Conservation (phyloP, 2,113 vertebrate species). For the Elgaria multicarinata region DNA sequence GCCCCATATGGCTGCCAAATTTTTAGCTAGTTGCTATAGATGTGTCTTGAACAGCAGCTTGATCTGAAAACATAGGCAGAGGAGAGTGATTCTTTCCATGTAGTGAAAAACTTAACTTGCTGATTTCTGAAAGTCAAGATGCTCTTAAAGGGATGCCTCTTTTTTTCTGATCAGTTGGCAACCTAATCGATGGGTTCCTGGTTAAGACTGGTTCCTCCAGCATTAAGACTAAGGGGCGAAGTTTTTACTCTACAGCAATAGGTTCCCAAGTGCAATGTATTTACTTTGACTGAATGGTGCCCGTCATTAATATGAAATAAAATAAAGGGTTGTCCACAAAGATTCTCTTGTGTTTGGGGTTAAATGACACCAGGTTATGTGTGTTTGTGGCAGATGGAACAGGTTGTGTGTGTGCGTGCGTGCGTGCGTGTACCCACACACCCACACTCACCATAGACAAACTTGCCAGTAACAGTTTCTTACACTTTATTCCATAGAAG, state of each 20-base stretch:
- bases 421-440: no score
- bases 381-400: no score
- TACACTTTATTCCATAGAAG: background rate
- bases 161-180: background rate
- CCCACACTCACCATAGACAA: background rate
- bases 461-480: background rate
- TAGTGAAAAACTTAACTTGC: background rate
- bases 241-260: background rate
- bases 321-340: background rate
- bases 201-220: background rate
- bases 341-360: background rate
- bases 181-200: background rate
- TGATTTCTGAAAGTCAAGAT: background rate
- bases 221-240: background rate
- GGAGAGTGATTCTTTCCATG: background rate
- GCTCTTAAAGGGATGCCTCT: no score
- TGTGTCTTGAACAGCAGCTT: background rate
- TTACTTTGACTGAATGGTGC: background rate
- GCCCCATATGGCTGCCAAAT: background rate
- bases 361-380: background rate
- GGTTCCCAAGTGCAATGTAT: background rate
- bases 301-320: background rate
- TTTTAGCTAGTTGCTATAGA: background rate
- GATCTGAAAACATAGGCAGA: background rate
- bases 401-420: no score